These are phyloP conservation scores for Echeneis naucrates DNA, from an alignment of 2,797 vertebrate genomes.

Conservation along the genomic window DNA sequence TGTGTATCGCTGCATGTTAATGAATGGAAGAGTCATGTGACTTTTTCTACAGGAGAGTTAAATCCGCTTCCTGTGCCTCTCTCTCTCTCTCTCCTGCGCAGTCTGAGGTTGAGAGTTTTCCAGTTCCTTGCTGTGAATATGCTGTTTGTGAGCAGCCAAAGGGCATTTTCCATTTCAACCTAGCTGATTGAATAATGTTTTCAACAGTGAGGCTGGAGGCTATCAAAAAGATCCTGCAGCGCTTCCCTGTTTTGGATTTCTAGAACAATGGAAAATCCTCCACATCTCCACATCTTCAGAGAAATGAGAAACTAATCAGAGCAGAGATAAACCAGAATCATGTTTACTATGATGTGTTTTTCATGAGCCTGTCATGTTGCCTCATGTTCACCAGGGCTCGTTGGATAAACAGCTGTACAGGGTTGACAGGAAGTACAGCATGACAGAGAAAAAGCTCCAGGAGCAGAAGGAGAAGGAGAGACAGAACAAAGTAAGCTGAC, in stretches of 20 bases:
- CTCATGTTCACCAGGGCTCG: constrained; percentile 53
- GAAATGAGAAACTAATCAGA: too few species aligned
- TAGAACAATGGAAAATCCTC: background rate
- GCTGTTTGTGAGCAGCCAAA: background rate
- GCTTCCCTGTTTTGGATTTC: background rate
- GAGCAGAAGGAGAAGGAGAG: constrained; percentile 80
- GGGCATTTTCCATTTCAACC: background rate
- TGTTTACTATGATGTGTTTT: background rate
- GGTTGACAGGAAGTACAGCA: constrained; percentile 72
- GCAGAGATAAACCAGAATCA: too few species aligned
- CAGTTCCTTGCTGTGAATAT: constrained; percentile 9
- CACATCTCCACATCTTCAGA: too few species aligned
- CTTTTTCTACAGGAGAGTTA: constrained; percentile 11
- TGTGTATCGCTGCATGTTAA: background rate
- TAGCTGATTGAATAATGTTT: background rate
- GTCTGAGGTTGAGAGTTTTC: constrained; percentile 44
- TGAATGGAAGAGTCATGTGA: constrained; percentile 45
- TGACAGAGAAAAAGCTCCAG: constrained; percentile 74
- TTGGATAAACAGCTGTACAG: constrained; percentile 77
- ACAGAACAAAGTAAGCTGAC: constrained; percentile 72
- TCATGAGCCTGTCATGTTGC: background rate
- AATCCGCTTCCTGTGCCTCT: constrained; percentile 48
- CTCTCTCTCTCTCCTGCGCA: constrained; percentile 27
- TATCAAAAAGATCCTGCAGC: background rate
- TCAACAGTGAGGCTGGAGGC: background rate